Conservation (phyloP, 2,888 invertebrate genomes). For the Thymelicus sylvestris region DNA sequence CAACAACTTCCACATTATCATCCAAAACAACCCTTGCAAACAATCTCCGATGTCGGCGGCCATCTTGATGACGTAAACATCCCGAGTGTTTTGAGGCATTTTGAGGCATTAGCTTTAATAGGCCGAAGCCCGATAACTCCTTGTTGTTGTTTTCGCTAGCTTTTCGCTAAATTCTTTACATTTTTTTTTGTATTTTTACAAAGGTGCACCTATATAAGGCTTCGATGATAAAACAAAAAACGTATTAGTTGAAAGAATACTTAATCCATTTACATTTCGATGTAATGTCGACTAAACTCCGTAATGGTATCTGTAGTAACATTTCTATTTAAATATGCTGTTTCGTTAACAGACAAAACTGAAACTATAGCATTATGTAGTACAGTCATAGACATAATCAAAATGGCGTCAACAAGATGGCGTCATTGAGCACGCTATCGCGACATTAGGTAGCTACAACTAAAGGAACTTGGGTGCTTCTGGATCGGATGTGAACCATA, state of each 20-base stretch:
- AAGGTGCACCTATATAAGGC: neutral
- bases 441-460: slow-evolving; percentile 5
- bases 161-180: neutral
- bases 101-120: neutral
- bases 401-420: slow-evolving; percentile 10
- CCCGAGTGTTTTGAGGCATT: slow-evolving; percentile 2
- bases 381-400: slow-evolving; percentile 3
- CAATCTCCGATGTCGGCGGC: neutral
- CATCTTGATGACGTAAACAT: slow-evolving; percentile 3
- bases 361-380: too few species aligned
- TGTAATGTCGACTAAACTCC: too few species aligned
- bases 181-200: neutral
- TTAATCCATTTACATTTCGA: too few species aligned
- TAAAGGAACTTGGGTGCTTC: neutral
- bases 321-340: too few species aligned
- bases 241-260: too few species aligned
- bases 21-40: neutral
- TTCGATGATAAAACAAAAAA: too few species aligned
- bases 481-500: neutral
- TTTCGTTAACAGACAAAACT: too few species aligned
- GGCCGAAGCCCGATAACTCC: neutral
- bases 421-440: neutral
- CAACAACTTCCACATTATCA: neutral
- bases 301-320: too few species aligned
- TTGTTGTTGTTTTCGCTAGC: slow-evolving; percentile 1